Percentiles rank a stretch among this genome's conserved stretches.
Conservation (phyloP, 2,888 invertebrate species). For the Tachina grossa region DNA sequence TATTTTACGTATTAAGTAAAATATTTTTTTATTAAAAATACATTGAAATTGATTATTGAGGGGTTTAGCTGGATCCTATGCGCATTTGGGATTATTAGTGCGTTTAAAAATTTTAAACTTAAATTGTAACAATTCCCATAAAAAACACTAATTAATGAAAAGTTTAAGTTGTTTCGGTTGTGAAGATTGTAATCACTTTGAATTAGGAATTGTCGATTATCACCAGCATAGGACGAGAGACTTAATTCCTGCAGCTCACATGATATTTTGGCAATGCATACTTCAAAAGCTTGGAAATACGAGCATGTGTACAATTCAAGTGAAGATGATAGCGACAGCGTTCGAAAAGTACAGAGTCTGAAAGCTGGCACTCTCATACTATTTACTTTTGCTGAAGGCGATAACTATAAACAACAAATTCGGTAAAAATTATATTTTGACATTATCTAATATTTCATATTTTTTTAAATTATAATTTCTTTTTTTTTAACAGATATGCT, state of each 20-base stretch:
- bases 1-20: too few species aligned
- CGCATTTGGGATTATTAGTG: too few species aligned
- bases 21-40: too few species aligned
- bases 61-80: too few species aligned
- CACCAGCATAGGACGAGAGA: too few species aligned
- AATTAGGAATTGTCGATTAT: background rate
- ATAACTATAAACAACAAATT: background rate
- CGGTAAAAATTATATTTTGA: slow-evolving; percentile 29
- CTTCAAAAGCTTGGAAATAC: slow-evolving; percentile 39
- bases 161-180: slow-evolving; percentile 43
- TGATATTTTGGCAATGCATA: slow-evolving; percentile 21
- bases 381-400: background rate
- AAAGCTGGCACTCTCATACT: slow-evolving; percentile 25
- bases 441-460: slow-evolving; percentile 5
- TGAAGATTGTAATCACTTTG: too few species aligned
- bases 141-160: too few species aligned
- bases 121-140: too few species aligned
- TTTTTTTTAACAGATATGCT: slow-evolving; percentile 35
- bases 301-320: slow-evolving; percentile 35
- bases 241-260: background rate
- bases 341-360: slow-evolving; percentile 27
- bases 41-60: too few species aligned
- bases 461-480: slow-evolving; percentile 8
- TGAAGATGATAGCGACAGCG: slow-evolving; percentile 38
- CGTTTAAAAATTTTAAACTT: too few species aligned